Evolutionary conservation across 2,113 vertebrate genomes (phyloP).

Genomic region (Lepisosteus osseus): DNA sequence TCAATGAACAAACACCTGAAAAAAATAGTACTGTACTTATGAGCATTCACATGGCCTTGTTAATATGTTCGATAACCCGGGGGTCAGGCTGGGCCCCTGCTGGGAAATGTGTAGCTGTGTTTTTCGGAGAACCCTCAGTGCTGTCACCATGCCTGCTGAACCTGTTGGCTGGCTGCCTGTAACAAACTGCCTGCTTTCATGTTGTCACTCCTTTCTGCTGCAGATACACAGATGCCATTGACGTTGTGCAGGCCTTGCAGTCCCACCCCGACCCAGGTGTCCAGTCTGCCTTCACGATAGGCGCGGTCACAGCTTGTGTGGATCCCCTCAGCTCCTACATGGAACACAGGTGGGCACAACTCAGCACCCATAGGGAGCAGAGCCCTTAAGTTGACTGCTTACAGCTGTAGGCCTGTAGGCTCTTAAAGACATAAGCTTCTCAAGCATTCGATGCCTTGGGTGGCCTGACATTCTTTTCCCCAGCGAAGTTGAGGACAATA

Average conservation of each 20-base stretch:
- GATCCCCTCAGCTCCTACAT: constrained; percentile 86
- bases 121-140: constrained; percentile 1
- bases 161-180: not conserved
- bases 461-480: too few species aligned
- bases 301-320: constrained; percentile 80
- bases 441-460: too few species aligned
- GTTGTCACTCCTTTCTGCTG: not conserved
- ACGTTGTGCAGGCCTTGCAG: constrained; percentile 85
- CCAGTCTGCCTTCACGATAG: constrained; percentile 73
- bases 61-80: not conserved
- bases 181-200: constrained; percentile 2
- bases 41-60: not conserved
- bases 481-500: too few species aligned
- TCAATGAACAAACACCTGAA: too few species aligned
- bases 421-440: too few species aligned
- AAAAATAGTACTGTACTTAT: too few species aligned
- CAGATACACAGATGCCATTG: constrained; percentile 87
- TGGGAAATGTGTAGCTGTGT: not conserved
- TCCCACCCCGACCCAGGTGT: constrained; percentile 82
- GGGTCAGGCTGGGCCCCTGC: not conserved
- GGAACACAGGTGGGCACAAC: constrained; percentile 78
- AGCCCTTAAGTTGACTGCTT: too few species aligned
- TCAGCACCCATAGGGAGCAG: too few species aligned
- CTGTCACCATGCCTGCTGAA: not conserved
- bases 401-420: too few species aligned